phyloP scores from a whole-genome alignment of 1,140 invertebrate species.

The Micrasema minimum region DNA sequence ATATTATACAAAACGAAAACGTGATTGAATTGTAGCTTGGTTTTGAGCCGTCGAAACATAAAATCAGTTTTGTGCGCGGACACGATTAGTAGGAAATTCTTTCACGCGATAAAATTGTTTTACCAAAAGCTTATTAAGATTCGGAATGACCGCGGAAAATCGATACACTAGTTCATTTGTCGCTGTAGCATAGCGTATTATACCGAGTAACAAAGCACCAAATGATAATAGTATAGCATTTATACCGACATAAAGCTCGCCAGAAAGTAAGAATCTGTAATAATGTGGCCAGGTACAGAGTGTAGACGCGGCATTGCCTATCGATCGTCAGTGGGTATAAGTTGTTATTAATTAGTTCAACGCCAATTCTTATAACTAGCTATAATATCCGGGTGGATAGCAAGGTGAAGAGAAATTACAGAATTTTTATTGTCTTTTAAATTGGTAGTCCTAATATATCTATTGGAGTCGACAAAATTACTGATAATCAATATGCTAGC shows the following conservation, averaged over 20 bases:
- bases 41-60: too few relatives aligned
- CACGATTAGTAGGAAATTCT: not conserved
- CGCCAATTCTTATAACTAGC: conserved; percentile 16
- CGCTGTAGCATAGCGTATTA: not conserved
- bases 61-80: not conserved
- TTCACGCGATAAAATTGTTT: conserved; percentile 6
- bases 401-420: not conserved
- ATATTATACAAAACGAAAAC: too few relatives aligned
- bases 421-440: too few relatives aligned
- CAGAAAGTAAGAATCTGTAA: too few relatives aligned
- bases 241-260: too few relatives aligned
- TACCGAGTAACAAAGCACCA: not conserved
- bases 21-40: too few relatives aligned
- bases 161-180: conserved; percentile 13
- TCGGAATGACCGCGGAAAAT: conserved; percentile 5
- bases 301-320: conserved; percentile 6
- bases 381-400: not conserved
- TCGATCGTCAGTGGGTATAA: conserved; percentile 18
- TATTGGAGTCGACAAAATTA: too few relatives aligned
- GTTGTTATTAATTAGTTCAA: conserved; percentile 37
- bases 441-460: too few relatives aligned
- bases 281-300: not conserved
- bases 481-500: too few relatives aligned
- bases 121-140: conserved; percentile 22
- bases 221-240: too few relatives aligned